Evolutionary conservation across 2,888 invertebrate species (phyloP).

Genomic region (Lamellibrachia columna): DNA sequence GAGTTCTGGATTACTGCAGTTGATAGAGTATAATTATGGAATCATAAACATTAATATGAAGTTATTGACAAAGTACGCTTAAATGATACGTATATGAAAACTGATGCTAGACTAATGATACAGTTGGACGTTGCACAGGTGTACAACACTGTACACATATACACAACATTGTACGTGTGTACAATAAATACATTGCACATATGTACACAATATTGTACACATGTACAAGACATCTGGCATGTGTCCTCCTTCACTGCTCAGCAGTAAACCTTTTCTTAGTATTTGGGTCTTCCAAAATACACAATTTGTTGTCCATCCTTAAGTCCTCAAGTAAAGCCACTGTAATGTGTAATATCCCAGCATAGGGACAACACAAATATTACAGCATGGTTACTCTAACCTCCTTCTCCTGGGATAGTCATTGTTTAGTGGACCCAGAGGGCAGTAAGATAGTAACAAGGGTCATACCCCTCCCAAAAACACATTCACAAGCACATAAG

Average conservation of each 20-base stretch:
- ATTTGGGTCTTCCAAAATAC: no score
- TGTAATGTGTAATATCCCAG: background rate
- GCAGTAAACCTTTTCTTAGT: no score
- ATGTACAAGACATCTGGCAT: background rate
- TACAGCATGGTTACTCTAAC: background rate
- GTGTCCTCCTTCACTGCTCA: background rate
- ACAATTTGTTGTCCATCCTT: background rate
- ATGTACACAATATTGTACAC: no score
- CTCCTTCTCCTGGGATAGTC: background rate
- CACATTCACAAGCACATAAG: background rate
- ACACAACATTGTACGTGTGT: background rate
- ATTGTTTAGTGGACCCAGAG: background rate
- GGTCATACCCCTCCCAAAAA: background rate
- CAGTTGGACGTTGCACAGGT: background rate
- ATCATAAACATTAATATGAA: background rate
- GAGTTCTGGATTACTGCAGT: background rate
- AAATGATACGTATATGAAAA: background rate
- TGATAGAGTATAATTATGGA: background rate
- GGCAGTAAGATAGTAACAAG: background rate
- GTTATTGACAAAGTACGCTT: background rate
- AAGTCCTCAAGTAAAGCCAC: background rate
- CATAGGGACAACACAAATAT: background rate
- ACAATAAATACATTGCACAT: background rate
- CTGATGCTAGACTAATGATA: background rate
- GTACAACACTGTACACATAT: background rate